A percentile compares a stretch with the other conserved stretches of the same genome.
These are phyloP conservation scores for Carabus problematicus DNA, from an alignment of 2,888 invertebrate species.

Conservation along the genomic window DNA sequence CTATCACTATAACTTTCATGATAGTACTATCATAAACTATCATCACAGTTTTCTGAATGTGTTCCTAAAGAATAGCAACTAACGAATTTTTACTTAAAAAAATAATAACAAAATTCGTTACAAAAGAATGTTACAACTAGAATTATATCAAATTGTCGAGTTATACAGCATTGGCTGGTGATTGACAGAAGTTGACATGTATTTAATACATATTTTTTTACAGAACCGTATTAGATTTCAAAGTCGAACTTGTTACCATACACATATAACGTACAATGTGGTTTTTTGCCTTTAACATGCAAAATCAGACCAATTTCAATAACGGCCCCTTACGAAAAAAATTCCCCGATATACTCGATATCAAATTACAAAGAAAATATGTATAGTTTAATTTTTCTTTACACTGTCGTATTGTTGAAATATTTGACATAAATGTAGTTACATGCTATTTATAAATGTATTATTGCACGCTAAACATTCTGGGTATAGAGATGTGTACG, in stretches of 20 bases:
- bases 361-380: constrained; percentile 30
- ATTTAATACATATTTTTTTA: background rate
- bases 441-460: too few relatives aligned
- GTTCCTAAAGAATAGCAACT: background rate
- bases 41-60: background rate
- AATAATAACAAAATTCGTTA: background rate
- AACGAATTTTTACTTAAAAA: background rate
- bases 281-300: constrained; percentile 24
- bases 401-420: too few relatives aligned
- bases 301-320: constrained; percentile 38
- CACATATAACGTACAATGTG: constrained; percentile 17
- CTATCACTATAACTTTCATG: too few relatives aligned
- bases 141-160: background rate
- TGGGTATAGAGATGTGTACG: too few relatives aligned
- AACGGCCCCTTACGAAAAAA: constrained; percentile 11
- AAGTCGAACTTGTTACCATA: constrained; percentile 1
- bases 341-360: constrained; percentile 18
- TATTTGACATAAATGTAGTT: too few relatives aligned
- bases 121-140: background rate
- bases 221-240: constrained; percentile 28
- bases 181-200: background rate
- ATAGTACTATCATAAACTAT: too few relatives aligned
- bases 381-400: background rate
- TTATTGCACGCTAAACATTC: too few relatives aligned
- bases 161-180: background rate